These are phyloP conservation scores for Dascyllus trimaculatus DNA, from an alignment of 2,113 vertebrate genomes.

Conservation along the genomic window DNA sequence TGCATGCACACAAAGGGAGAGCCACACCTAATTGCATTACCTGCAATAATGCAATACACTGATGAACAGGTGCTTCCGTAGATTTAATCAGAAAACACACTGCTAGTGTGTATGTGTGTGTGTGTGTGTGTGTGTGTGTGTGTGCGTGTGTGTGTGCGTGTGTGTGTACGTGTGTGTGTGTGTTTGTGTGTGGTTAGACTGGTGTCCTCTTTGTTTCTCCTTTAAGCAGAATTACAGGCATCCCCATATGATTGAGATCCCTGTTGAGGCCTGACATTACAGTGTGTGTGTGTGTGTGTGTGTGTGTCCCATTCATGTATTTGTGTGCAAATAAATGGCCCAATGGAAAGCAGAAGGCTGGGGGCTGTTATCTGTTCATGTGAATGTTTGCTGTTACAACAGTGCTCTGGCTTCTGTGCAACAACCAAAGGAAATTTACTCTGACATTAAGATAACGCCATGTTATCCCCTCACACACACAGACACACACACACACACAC, in stretches of 20 bases:
- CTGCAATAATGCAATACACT: slow-evolving; percentile 61
- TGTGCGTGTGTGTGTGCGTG: neutral
- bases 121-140: neutral
- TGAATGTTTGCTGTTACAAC: slow-evolving; percentile 76
- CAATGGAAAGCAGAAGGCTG: slow-evolving; percentile 65
- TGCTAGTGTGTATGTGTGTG: neutral
- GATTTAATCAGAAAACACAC: slow-evolving; percentile 41
- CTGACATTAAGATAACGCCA: slow-evolving; percentile 60
- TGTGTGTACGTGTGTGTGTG: neutral
- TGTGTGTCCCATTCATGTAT: slow-evolving; percentile 36
- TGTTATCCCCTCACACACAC: slow-evolving; percentile 9
- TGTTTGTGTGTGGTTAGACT: neutral
- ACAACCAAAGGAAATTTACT: slow-evolving; percentile 51
- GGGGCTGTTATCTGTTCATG: slow-evolving; percentile 61
- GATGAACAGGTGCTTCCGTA: slow-evolving; percentile 56
- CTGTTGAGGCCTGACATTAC: slow-evolving; percentile 35
- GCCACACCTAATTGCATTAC: slow-evolving; percentile 69
- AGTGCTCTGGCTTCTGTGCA: slow-evolving; percentile 69
- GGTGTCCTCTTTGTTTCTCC: slow-evolving; percentile 54
- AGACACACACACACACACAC: slow-evolving; percentile 23
- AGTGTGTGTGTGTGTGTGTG: neutral
- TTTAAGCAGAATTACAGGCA: slow-evolving; percentile 46
- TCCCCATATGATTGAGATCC: slow-evolving; percentile 47
- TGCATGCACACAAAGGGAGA: slow-evolving; percentile 21
- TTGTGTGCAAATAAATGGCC: slow-evolving; percentile 75